A percentile compares a stretch with the other conserved stretches of the same genome.
These are phyloP conservation scores for Cottoperca gobio DNA, from an alignment of 2,797 vertebrate species.

Conservation along the genomic window DNA sequence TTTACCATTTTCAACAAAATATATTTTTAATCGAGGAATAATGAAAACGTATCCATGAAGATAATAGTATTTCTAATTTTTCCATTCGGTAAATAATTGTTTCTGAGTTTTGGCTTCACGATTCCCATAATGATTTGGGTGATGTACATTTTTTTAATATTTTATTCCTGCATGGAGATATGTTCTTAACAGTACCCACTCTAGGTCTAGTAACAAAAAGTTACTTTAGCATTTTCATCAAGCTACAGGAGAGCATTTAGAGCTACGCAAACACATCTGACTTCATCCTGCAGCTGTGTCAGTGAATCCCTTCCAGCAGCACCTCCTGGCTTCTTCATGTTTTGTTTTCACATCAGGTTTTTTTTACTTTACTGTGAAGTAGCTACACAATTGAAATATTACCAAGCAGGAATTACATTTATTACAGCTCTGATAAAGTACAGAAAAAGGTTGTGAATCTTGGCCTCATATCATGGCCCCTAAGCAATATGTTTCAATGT, in stretches of 20 bases:
- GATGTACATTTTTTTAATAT: neutral
- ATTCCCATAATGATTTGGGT: neutral
- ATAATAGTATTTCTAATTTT: too few species aligned
- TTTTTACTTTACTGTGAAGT: conserved; percentile 5
- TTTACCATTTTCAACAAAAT: too few species aligned
- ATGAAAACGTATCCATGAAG: neutral
- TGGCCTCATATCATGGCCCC: neutral
- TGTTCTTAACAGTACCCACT: too few species aligned
- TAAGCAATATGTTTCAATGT: neutral
- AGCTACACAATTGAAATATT: neutral
- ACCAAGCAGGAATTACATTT: neutral
- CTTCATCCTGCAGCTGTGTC: neutral
- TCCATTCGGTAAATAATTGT: neutral
- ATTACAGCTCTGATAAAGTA: neutral
- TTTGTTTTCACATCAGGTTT: neutral
- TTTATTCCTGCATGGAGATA: neutral
- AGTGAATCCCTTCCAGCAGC: neutral
- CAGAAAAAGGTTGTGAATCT: neutral
- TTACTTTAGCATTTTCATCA: neutral
- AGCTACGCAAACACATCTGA: neutral
- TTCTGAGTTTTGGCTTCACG: neutral
- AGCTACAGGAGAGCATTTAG: neutral
- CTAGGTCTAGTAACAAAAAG: too few species aligned
- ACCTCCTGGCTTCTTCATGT: neutral
- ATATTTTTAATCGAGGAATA: too few species aligned